Evolutionary conservation across 2,113 vertebrate genomes (phyloP), one percentile per base, ranked within the genome.

Genomic region (Vicugna pacos): DNA sequence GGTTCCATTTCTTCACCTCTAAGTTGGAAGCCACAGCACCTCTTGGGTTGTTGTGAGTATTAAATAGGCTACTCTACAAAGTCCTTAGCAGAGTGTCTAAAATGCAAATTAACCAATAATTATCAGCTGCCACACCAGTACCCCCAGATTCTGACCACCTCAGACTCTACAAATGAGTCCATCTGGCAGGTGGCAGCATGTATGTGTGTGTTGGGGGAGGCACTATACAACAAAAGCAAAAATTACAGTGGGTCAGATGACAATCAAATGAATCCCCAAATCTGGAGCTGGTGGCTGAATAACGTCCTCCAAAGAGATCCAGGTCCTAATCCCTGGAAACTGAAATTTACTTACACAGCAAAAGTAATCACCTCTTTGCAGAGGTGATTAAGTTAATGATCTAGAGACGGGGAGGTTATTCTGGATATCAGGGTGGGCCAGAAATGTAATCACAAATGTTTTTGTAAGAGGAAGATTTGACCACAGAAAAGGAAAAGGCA

Each of bases 1-100:
- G 35, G 5, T 48, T 77, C n/a, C 26, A 28, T 54, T 86, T 93
- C 46, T 22, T 50, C 52, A 26, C 19, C 28, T 54, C 14, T 52
- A n/a, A n/a, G 38, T 35, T 60, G 58, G 67, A 86, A 69, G 62
- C 30, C 52, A 94, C 5, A 58, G 46, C 26, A 35, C 6, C n/a
- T 67, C 46, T 50, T 8, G 9, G 77, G 14, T 28, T 69, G 28
- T 10, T 35, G 8, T 20, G 20, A 60, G 50, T 65, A 60, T 62
- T 60, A 70, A 81, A 93, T 67, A 48, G 35, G 82, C 65, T 15
- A 50, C 58, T 90, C 46, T 10, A 35, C n/a, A 87, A 82, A 86
- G 69, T 56, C 46, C 60, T 58, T 15, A 77, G 52, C 35, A 85
- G 16, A 54, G 7, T 32, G 14, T 58, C 38, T 81, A 42, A 86